Conservation (phyloP, 2,113 vertebrate species). For the Pseudorhombus dupliciocellatus region DNA sequence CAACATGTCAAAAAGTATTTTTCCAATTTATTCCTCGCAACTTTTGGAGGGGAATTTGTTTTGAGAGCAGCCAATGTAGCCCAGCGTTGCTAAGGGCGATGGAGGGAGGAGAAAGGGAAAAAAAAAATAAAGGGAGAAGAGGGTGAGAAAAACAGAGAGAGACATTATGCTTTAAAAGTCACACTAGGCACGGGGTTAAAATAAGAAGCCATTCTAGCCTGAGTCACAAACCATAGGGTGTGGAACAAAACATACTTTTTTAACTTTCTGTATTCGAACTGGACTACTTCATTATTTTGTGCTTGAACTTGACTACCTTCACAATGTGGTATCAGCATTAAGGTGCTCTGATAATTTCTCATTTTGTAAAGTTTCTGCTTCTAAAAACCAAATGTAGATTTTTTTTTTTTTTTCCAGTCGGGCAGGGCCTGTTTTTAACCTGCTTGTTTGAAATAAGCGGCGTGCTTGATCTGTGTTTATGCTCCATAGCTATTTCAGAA, state of each 20-base stretch:
- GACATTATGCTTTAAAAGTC: constrained; percentile 38
- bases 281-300: too few relatives aligned
- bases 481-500: too few relatives aligned
- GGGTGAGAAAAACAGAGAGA: constrained; percentile 18
- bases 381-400: too few relatives aligned
- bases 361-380: too few relatives aligned
- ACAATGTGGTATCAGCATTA: too few relatives aligned
- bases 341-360: too few relatives aligned
- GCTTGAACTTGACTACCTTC: too few relatives aligned
- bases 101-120: constrained; percentile 5
- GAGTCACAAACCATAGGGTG: constrained; percentile 22
- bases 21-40: constrained; percentile 67
- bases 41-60: constrained; percentile 66
- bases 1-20: constrained; percentile 74
- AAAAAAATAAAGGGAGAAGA: not conserved
- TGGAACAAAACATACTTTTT: not conserved
- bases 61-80: constrained; percentile 46
- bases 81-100: constrained; percentile 44
- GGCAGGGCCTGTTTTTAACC: too few relatives aligned
- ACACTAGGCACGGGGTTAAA: constrained; percentile 8
- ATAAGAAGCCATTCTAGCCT: constrained; percentile 12
- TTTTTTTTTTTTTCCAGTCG: too few relatives aligned
- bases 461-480: too few relatives aligned
- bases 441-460: too few relatives aligned
- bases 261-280: too few relatives aligned